Conservation (phyloP, 2,797 vertebrate species). For the Betta splendens region DNA sequence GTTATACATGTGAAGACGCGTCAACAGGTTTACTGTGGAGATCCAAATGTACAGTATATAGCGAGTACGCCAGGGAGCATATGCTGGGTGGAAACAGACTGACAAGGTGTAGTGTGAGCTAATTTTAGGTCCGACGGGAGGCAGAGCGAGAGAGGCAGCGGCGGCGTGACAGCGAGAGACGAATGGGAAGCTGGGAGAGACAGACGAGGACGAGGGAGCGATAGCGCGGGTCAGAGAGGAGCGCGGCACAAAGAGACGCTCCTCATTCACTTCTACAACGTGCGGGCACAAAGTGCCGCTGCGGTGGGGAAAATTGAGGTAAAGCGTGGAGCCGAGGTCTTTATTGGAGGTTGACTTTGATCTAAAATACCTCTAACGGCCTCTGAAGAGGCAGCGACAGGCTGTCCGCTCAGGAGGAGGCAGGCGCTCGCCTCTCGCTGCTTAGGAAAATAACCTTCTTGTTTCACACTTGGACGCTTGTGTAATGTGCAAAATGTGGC, state of each 20-base stretch:
- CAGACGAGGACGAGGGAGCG: conserved; percentile 2
- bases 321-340: conserved; percentile 66
- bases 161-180: conserved; percentile 31
- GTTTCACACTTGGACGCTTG: conserved; percentile 27
- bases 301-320: conserved; percentile 64
- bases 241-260: conserved; percentile 50
- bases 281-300: conserved; percentile 54
- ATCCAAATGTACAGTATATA: conserved; percentile 4
- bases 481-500: conserved; percentile 7
- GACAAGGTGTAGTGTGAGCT: conserved; percentile 26
- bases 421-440: conserved; percentile 25
- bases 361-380: conserved; percentile 70
- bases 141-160: conserved; percentile 16
- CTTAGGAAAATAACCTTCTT: conserved; percentile 36
- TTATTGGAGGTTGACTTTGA: conserved; percentile 72
- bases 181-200: conserved; percentile 7
- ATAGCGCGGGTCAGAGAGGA: conserved; percentile 51
- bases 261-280: conserved; percentile 58
- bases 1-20: conserved; percentile 1
- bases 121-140: conserved; percentile 40
- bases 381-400: conserved; percentile 43
- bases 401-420: conserved; percentile 27
- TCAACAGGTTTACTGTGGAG: conserved; percentile 2
- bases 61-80: background rate
- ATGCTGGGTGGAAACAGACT: background rate